A percentile compares a stretch with the other conserved stretches of the same genome.
These are phyloP conservation scores for Eurystomus gularis DNA, from an alignment of 2,113 vertebrate genomes.

Conservation along the genomic window DNA sequence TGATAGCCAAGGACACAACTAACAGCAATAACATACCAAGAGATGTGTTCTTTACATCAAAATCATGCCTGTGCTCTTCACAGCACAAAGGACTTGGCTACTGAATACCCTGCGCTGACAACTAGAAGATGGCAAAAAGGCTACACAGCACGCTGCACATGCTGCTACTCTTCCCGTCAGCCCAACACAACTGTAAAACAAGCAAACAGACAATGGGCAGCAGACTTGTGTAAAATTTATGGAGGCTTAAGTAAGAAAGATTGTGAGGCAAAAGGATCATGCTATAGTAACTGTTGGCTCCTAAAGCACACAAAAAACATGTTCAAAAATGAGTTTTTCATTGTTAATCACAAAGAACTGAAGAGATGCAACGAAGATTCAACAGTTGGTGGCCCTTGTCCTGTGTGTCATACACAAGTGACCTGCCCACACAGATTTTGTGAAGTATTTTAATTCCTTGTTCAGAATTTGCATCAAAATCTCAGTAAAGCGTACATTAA, in stretches of 20 bases:
- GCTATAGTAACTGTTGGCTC: neutral
- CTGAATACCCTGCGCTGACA: neutral
- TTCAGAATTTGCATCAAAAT: neutral
- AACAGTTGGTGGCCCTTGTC: neutral
- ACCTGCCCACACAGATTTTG: neutral
- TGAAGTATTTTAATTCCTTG: neutral
- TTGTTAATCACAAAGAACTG: neutral
- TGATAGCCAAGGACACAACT: neutral
- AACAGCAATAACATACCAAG: neutral
- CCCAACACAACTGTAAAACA: neutral
- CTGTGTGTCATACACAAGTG: neutral
- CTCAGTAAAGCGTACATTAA: neutral
- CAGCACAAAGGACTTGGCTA: neutral
- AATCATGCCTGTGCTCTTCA: neutral
- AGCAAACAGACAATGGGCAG: neutral
- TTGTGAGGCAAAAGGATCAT: neutral
- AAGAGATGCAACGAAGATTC: neutral
- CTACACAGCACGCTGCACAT: rapidly evolving
- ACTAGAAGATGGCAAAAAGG: neutral
- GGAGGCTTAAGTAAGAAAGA: neutral
- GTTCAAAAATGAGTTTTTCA: neutral
- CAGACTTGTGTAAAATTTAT: neutral
- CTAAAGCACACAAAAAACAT: neutral
- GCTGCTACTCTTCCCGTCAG: neutral
- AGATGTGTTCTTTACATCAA: neutral